A percentile compares a stretch with the other conserved stretches of the same genome.
Conservation (phyloP, 2,888 invertebrate species). For the Apotomis betuletana region DNA sequence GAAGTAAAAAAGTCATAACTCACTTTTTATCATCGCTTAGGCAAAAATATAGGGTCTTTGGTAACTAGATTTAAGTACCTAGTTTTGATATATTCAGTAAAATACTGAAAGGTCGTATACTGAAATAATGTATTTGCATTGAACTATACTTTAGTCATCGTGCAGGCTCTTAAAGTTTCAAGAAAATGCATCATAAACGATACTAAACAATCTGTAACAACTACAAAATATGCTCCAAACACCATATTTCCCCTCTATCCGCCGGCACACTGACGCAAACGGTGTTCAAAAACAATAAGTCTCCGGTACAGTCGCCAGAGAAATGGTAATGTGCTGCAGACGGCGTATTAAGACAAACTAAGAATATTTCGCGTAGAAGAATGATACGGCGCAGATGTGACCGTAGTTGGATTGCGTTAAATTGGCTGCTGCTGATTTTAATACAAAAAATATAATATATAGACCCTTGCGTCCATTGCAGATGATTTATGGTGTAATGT, state of each 20-base stretch:
- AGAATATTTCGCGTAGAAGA: constrained; percentile 56
- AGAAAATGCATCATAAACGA: background rate
- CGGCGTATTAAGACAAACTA: constrained; percentile 58
- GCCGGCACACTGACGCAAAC: constrained; percentile 24
- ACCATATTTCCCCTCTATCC: constrained; percentile 32
- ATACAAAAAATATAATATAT: no score
- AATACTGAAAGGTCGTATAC: no score
- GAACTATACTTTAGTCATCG: no score
- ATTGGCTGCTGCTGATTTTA: constrained; percentile 4
- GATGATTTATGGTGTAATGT: no score
- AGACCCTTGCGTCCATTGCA: no score
- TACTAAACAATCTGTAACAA: background rate
- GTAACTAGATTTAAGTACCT: no score
- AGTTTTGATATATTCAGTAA: no score
- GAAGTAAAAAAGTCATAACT: no score
- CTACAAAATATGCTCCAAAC: background rate
- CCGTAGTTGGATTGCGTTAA: constrained; percentile 29
- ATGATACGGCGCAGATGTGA: constrained; percentile 55
- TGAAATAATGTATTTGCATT: no score
- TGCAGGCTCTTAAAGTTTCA: background rate
- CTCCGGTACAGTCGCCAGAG: constrained; percentile 55
- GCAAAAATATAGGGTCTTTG: no score
- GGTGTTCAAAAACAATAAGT: constrained; percentile 38
- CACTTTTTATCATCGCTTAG: no score
- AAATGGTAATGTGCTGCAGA: constrained; percentile 61